A percentile compares a stretch with the other conserved stretches of the same genome.
Evolutionary conservation across 2,888 invertebrate species (phyloP).

Genomic region (Eugnorisma glareosa): DNA sequence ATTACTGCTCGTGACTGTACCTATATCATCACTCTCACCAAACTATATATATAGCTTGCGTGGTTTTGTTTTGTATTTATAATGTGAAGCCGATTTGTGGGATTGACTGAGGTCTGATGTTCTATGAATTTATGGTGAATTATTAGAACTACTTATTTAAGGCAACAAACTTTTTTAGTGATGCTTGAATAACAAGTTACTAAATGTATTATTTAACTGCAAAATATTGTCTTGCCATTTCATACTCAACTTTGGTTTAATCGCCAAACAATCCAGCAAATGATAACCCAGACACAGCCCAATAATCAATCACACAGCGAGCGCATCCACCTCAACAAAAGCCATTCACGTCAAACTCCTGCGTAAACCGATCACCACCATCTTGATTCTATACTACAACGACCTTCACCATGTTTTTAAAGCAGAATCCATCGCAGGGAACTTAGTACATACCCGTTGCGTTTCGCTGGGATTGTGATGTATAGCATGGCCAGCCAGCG

Average conservation of each 20-base stretch:
- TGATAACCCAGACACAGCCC: not conserved
- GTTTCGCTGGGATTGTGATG: slow-evolving; percentile 35
- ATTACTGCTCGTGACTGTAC: too few species aligned
- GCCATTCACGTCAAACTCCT: slow-evolving; percentile 25
- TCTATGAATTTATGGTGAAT: not conserved
- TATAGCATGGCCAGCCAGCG: slow-evolving; percentile 32
- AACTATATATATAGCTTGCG: not conserved
- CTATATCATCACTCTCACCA: not conserved
- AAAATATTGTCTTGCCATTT: not conserved
- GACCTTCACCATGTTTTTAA: slow-evolving; percentile 2
- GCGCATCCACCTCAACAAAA: slow-evolving; percentile 19
- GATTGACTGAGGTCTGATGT: not conserved
- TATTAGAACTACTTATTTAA: not conserved
- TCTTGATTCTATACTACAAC: slow-evolving; percentile 20
- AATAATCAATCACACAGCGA: slow-evolving; percentile 5
- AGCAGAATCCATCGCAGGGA: slow-evolving; percentile 2
- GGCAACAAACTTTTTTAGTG: too few species aligned
- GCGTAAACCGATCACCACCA: slow-evolving; percentile 31
- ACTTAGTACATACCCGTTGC: slow-evolving; percentile 25
- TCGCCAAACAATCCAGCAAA: not conserved
- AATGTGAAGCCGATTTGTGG: not conserved
- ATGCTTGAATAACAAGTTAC: not conserved
- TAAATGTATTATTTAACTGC: not conserved
- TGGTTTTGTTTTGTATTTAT: not conserved
- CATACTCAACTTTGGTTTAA: not conserved